Base-by-base conservation (phyloP, 2,888 invertebrate genomes). In the Lissonota sp. region DNA sequence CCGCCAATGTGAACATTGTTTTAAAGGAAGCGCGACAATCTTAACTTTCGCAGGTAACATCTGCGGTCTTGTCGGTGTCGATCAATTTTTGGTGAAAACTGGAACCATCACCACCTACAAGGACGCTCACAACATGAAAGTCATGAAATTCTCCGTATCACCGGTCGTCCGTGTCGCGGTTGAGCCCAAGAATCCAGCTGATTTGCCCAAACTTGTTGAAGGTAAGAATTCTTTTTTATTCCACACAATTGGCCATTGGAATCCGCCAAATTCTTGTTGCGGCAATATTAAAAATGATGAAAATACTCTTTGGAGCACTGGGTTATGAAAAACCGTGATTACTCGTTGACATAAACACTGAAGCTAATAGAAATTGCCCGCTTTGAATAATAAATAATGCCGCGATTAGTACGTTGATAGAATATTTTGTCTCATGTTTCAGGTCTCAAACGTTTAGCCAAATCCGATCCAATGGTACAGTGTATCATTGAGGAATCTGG, bases 401-500 rank as follows among this genome's bases (percentile, higher is more conserved):
- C 0, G 7, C 6, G 12, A 37, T 49, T 7, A 7, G 55, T 26
- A 1, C 26, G 26, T 26, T 26, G 26, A 26, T 26, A 26, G 26
- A 16, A 42, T 67, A 58, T 69, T 70, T 49, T 49, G 62, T 69
- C 75, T 26, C 26, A 26, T 26, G 1, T 80, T 79, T 44, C 58
- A 92, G 95, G 99, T 93, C 95, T 99, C 83, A 99, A 99, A 94
- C 98, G 99, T 94, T 94, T 99, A 91, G 98, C 99, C 92, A 99
- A 99, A 94, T 99, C 99, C 76, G 99, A 99, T 95, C 99, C 99
- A 95, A 99, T 99, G 99, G 99, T 99, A 87, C 98, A 99, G 94
- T 99, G 99, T 95, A 98, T 98, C 94, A 99, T 98, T 93, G 99
- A 99, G 94, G 99, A 99, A 94, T 99, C 99, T 81, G 99, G 99